phyloP scores from a whole-genome alignment of 2,113 vertebrate species.

The Martes martes region DNA sequence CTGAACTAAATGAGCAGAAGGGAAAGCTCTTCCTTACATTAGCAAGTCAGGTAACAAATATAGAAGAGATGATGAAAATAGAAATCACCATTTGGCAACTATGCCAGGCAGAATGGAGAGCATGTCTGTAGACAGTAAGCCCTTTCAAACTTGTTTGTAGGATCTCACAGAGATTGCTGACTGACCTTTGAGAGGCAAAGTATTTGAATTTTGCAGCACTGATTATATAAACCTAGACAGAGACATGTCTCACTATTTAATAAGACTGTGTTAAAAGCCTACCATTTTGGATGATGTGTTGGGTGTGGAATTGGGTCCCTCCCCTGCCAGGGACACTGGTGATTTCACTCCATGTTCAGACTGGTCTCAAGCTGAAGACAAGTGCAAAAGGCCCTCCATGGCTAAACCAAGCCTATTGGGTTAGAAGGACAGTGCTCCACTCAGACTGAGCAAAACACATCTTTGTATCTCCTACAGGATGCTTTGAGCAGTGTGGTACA shows the following conservation, averaged over 20 bases:
- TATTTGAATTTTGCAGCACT: slow-evolving; percentile 46
- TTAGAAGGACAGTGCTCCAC: neutral
- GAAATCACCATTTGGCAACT: neutral
- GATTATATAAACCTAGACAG: slow-evolving; percentile 49
- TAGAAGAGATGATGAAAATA: slow-evolving; percentile 19
- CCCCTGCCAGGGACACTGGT: neutral
- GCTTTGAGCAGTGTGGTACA: neutral
- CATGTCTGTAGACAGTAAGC: neutral
- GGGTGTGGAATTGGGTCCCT: slow-evolving; percentile 30
- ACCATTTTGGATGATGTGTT: slow-evolving; percentile 48
- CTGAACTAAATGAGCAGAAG: neutral
- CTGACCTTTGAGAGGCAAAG: neutral
- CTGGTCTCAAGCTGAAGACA: neutral
- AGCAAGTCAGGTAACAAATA: neutral
- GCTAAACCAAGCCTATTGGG: neutral
- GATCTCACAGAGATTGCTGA: neutral
- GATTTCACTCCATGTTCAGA: slow-evolving; percentile 25
- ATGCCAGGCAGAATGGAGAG: neutral
- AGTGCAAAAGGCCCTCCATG: neutral
- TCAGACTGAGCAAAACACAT: neutral
- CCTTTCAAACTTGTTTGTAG: slow-evolving; percentile 13
- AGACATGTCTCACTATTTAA: slow-evolving; percentile 23
- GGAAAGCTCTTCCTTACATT: neutral
- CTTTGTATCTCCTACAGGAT: neutral
- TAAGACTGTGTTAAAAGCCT: slow-evolving; percentile 38